Evolutionary conservation across 2,113 vertebrate species (phyloP), one percentile per base, ranked within the genome.

Genomic region (Piaya cayana): DNA sequence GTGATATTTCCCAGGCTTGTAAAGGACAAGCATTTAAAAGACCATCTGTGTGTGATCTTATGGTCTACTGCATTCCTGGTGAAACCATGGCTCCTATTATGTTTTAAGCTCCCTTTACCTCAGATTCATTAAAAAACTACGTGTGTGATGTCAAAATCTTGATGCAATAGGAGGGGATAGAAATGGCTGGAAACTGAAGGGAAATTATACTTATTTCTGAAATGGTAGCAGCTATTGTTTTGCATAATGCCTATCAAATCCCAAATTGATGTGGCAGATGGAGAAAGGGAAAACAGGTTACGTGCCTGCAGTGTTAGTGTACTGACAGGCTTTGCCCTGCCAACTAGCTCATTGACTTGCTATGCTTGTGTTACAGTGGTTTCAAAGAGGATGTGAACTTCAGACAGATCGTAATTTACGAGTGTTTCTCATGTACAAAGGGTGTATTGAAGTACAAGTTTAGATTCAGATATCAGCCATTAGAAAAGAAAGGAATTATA

Each of bases 281-380:
- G 96, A 96, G 82, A 91, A 62, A 96, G 71, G 62, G 52, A 93
- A 89, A 97, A 82, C 86, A 92, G 94, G 95, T 96, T 96, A 92
- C 64, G 60, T 8, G 88, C 95, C 96, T 96, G 93, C 91, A 95
- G 93, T 97, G 87, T 82, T 71, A 85, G 37, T 82, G 92, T 89
- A 81, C 85, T 94, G 95, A 82, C 83, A 95, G 58, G 82, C 45
- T 96, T 93, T 43, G 63, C 74, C 88, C 88, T 97, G 94, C 96
- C 97, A 97, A 23, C 63, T 68, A 88, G 77, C 82, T 93, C 71
- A 74, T 82, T 78, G 77, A 95, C 88, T 97, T 96, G 95, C 90
- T 95, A 92, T 90, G 43, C 69, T 68, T 94, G 62, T 77, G 17
- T 37, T 89, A 80, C 55, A 88, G 55, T 68, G 79, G 68, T 92